Evolutionary conservation across 64 coral and sea anemone genomes (phyloP).

Genomic region (Dendronephthya gigantea): DNA sequence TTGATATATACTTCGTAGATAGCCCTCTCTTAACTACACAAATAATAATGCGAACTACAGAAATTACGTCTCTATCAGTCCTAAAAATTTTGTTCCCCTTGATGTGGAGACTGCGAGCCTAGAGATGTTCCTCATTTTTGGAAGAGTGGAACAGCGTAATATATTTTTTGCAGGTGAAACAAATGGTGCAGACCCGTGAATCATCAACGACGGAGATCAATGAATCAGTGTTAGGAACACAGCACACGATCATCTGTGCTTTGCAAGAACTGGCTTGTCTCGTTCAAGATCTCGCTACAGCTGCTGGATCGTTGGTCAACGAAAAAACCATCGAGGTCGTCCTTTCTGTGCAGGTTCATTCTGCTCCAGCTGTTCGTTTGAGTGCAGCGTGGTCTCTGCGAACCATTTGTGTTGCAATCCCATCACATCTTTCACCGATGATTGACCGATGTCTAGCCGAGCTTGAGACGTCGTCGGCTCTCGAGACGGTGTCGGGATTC

Average conservation of each 20-base stretch:
- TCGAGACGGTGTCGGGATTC: slow-evolving; percentile 82
- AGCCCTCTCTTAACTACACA: slow-evolving; percentile 19
- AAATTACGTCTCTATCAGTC: not conserved
- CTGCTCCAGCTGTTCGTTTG: slow-evolving; percentile 81
- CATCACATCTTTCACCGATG: slow-evolving; percentile 77
- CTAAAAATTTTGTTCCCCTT: too few species aligned
- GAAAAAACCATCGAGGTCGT: slow-evolving; percentile 81
- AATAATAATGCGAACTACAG: slow-evolving; percentile 31
- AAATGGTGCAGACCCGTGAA: not conserved
- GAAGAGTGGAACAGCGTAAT: not conserved
- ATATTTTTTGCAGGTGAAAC: not conserved
- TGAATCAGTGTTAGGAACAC: slow-evolving; percentile 78
- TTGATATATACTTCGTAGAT: slow-evolving; percentile 29
- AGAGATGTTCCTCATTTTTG: too few species aligned
- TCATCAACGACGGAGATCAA: not conserved
- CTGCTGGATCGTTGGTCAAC: slow-evolving; percentile 58
- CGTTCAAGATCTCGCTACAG: slow-evolving; percentile 73
- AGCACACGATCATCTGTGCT: slow-evolving; percentile 88
- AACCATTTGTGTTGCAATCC: slow-evolving; percentile 62
- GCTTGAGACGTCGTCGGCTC: slow-evolving; percentile 61
- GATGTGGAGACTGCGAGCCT: too few species aligned
- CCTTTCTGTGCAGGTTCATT: slow-evolving; percentile 75
- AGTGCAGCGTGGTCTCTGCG: slow-evolving; percentile 79
- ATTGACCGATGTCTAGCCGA: slow-evolving; percentile 80
- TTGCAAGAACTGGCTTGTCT: slow-evolving; percentile 87